Conservation (phyloP, 2,113 vertebrate genomes). For the Zapus hudsonius region DNA sequence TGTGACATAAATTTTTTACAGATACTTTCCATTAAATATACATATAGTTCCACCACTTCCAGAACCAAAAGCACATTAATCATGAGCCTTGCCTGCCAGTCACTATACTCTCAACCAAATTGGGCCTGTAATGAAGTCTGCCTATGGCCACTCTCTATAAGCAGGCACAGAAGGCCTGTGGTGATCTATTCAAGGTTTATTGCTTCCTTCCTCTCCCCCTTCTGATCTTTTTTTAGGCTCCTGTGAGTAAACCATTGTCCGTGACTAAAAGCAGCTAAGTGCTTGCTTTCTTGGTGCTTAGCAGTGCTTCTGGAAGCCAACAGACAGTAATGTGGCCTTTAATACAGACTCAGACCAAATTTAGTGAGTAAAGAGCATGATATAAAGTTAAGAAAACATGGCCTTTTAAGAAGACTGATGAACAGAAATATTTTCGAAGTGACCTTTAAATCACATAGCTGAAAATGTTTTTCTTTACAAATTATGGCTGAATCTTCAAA, state of each 20-base stretch:
- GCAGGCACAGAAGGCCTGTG: slow-evolving; percentile 45
- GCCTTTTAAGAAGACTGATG: slow-evolving; percentile 60
- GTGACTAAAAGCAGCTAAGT: slow-evolving; percentile 77
- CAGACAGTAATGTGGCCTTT: slow-evolving; percentile 63
- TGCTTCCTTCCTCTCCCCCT: slow-evolving; percentile 33
- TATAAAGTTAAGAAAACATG: slow-evolving; percentile 61
- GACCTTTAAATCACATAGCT: slow-evolving; percentile 52
- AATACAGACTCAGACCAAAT: slow-evolving; percentile 66
- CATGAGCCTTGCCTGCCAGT: slow-evolving; percentile 44
- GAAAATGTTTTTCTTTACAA: slow-evolving; percentile 44
- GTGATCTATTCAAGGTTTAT: slow-evolving; percentile 72
- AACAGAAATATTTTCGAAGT: slow-evolving; percentile 65
- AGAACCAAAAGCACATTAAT: slow-evolving; percentile 51
- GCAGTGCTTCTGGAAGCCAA: slow-evolving; percentile 71
- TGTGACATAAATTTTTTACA: slow-evolving; percentile 55
- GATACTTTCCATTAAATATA: slow-evolving; percentile 66
- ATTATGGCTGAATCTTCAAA: slow-evolving; percentile 23
- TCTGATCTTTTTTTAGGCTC: slow-evolving; percentile 72
- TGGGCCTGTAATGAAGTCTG: slow-evolving; percentile 12
- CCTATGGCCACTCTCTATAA: slow-evolving; percentile 32
- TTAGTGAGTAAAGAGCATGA: slow-evolving; percentile 44
- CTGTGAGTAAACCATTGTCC: slow-evolving; percentile 64
- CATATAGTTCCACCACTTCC: slow-evolving; percentile 31
- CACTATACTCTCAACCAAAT: background rate
- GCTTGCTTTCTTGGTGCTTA: slow-evolving; percentile 71